phyloP scores from a whole-genome alignment of 2,797 vertebrate genomes.

The Buphagus erythrorhynchus region DNA sequence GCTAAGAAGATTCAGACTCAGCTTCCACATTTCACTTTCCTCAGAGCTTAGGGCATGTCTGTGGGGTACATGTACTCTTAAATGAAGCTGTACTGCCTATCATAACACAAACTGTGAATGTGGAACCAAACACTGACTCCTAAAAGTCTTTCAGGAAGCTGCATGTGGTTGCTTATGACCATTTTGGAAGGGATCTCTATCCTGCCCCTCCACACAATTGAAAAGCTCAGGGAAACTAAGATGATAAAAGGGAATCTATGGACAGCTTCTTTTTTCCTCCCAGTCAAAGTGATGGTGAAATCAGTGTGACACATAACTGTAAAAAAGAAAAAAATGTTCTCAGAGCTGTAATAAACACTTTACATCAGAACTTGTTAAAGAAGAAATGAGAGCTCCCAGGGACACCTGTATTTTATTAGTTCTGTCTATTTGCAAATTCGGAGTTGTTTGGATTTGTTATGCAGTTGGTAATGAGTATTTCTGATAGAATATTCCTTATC shows the following conservation, averaged over 20 bases:
- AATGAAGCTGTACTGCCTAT: neutral
- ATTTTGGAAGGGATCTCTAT: neutral
- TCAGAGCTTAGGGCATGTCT: neutral
- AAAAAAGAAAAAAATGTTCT: neutral
- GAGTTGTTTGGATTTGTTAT: neutral
- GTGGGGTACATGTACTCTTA: too few species aligned
- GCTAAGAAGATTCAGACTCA: neutral
- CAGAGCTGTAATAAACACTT: neutral
- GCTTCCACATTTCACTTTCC: neutral
- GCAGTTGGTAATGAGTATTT: neutral
- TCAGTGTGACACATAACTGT: neutral
- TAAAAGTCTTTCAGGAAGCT: neutral
- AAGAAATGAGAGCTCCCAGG: neutral
- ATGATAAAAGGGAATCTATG: neutral
- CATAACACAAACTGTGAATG: neutral
- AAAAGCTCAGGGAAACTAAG: neutral
- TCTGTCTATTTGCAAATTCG: neutral
- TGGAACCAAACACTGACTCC: neutral
- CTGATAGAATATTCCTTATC: neutral
- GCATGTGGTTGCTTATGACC: fast-evolving
- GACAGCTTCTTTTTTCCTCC: neutral
- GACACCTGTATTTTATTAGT: neutral
- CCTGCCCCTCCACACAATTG: neutral
- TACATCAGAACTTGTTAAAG: neutral
- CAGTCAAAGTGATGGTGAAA: neutral